Base-by-base conservation (phyloP, 2,113 vertebrate genomes). In the Paedocypris sp. region DNA sequence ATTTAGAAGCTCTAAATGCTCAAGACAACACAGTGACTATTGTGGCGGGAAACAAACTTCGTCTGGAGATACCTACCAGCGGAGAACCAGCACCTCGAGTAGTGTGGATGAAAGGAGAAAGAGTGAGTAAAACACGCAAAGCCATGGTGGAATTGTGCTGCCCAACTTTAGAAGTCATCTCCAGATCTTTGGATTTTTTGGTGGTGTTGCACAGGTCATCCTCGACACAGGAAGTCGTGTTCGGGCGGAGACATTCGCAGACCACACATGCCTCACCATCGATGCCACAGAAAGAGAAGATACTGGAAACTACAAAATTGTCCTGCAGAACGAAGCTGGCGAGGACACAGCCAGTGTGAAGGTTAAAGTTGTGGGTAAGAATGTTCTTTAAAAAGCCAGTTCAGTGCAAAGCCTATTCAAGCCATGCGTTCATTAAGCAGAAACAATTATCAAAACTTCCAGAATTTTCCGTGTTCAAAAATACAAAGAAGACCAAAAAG, bases 351-450 rank as follows among this genome's bases (percentile, higher is more conserved):
- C 90, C 46, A 75, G 82, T 13, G 78, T 99, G 76, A 94, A 88
- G 70, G 80, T 99, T 73, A 99, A 99, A 80, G 93, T 99, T 51
- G 95, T 99, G 26, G 95, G 93, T 98, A 79, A 92, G 91, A n/a
- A n/a, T n/a, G n/a, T n/a, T n/a, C n/a, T n/a, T n/a, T n/a, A n/a
- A n/a, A n/a, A n/a, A n/a, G n/a, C n/a, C n/a, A n/a, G n/a, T n/a
- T n/a, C n/a, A n/a, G n/a, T n/a, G n/a, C n/a, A n/a, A n/a, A n/a
- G n/a, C n/a, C n/a, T n/a, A n/a, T n/a, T n/a, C n/a, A n/a, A n/a
- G n/a, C n/a, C n/a, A n/a, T n/a, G n/a, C n/a, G n/a, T n/a, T n/a
- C n/a, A n/a, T n/a, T n/a, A n/a, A n/a, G n/a, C n/a, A n/a, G n/a
- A n/a, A n/a, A n/a, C n/a, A n/a, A n/a, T n/a, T n/a, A n/a, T n/a